Base-by-base conservation (phyloP, 2,888 invertebrate genomes). In the Ctena decussata region DNA sequence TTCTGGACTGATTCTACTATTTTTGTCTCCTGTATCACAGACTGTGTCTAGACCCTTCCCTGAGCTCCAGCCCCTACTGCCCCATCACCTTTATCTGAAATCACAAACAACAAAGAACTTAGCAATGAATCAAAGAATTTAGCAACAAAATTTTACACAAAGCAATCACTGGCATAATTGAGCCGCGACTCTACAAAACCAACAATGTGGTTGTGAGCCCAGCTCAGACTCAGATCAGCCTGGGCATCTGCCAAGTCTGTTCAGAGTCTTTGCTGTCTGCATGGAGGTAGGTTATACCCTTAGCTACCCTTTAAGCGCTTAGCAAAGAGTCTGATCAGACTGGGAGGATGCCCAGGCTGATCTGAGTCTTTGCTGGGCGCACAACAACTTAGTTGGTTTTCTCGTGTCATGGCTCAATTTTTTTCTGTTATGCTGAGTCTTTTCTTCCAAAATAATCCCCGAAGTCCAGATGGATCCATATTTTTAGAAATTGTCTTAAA, bases 1-100 rank as follows among this genome's bases (percentile, higher is more conserved):
- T n/a, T 24, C 57, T 24, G 8, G 15, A 15, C 41, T 41, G 41
- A 15, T 41, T 15, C 41, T 41, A 41, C 6, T 11, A 11, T 41
- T 15, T 27, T 27, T 57, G 6, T 75, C 77, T 27, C 74, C 39
- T 70, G 39, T 85, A 85, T 85, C 85, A 85, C 85, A 85, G 85
- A 71, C 75, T 81, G 71, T 49, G 53, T 78, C 35, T n/a, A 60
- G 60, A 41, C 74, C 39, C 24, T 72, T 72, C 60, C 75, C 78
- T 71, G 80, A 65, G 65, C 65, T 30, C 30, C 24, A 18, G 5
- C 65, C 32, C 65, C 65, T 65, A 65, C 30, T 35, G 24, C 21
- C 5, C 65, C 65, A 65, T 65, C 65, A 35, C 65, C 65, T 65
- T 65, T 65, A 65, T 65, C 65, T 65, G 65, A 35, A 65, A 65